Percentiles rank a stretch among this genome's conserved stretches.
Evolutionary conservation across 2,113 vertebrate genomes (phyloP).

Genomic region (Apeltes quadracus): DNA sequence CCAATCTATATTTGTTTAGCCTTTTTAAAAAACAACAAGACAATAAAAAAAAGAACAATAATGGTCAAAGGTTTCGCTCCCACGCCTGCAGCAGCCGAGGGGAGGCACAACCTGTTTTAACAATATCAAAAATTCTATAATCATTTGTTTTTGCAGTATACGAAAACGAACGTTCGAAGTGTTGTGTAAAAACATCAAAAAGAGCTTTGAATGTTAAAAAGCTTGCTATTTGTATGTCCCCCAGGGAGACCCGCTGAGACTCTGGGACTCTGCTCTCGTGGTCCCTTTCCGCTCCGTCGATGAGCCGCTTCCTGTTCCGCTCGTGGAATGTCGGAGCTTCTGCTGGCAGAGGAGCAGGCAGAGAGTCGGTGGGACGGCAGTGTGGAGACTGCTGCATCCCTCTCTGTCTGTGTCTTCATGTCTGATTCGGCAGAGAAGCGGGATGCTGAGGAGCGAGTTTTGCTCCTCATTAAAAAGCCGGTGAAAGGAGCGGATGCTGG

Average conservation of each 20-base stretch:
- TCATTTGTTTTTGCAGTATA: background rate
- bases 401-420: constrained; percentile 16
- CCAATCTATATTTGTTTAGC: background rate
- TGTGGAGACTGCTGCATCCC: constrained; percentile 16
- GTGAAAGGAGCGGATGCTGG: constrained; percentile 25
- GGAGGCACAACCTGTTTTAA: background rate
- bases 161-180: background rate
- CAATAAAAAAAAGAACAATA: background rate
- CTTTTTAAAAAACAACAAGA: background rate
- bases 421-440: constrained; percentile 32
- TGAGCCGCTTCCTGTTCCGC: too few relatives aligned
- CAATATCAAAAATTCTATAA: background rate
- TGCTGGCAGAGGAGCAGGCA: background rate
- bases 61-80: background rate
- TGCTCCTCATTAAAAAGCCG: constrained; percentile 48
- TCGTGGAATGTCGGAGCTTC: constrained; percentile 41
- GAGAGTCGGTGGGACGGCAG: constrained; percentile 45
- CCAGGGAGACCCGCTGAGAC: background rate
- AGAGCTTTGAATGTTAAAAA: background rate
- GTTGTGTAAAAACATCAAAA: background rate
- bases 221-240: background rate
- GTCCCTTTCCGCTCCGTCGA: constrained; percentile 38
- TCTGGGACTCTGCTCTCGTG: constrained; percentile 32
- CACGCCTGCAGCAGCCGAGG: too few relatives aligned
- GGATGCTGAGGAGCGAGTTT: constrained; percentile 16